These are phyloP conservation scores for Piezodorus guildinii DNA, from an alignment of 1,140 invertebrate genomes.

Conservation along the genomic window DNA sequence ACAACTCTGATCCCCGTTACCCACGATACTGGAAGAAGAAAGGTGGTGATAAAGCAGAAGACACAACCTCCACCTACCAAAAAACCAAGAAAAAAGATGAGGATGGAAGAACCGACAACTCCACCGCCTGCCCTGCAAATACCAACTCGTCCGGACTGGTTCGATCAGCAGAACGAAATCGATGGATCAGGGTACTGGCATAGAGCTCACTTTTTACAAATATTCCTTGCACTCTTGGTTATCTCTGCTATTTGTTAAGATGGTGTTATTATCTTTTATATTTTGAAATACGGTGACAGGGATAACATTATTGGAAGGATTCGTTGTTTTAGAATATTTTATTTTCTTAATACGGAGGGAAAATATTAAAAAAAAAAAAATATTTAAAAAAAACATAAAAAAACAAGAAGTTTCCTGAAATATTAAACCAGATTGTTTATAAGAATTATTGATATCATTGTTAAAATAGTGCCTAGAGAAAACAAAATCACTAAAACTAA, in stretches of 20 bases:
- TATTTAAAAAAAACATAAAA: too few relatives aligned
- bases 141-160: background rate
- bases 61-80: background rate
- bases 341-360: background rate
- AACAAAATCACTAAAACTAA: too few relatives aligned
- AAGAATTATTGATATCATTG: too few relatives aligned
- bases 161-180: conserved; percentile 1
- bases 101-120: background rate
- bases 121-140: background rate
- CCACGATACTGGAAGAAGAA: background rate
- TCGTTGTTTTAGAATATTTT: background rate
- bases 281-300: background rate
- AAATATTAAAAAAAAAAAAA: background rate
- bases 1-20: background rate
- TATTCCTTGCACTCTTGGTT: background rate
- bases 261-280: background rate
- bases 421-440: too few relatives aligned
- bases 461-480: too few relatives aligned
- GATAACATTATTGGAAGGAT: background rate
- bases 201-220: background rate
- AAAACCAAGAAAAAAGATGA: background rate
- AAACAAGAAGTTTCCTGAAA: too few relatives aligned
- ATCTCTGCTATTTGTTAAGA: background rate
- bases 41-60: background rate
- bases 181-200: background rate